phyloP scores from a whole-genome alignment of 2,888 invertebrate genomes.

The Lordiphosa andalusiaca region DNA sequence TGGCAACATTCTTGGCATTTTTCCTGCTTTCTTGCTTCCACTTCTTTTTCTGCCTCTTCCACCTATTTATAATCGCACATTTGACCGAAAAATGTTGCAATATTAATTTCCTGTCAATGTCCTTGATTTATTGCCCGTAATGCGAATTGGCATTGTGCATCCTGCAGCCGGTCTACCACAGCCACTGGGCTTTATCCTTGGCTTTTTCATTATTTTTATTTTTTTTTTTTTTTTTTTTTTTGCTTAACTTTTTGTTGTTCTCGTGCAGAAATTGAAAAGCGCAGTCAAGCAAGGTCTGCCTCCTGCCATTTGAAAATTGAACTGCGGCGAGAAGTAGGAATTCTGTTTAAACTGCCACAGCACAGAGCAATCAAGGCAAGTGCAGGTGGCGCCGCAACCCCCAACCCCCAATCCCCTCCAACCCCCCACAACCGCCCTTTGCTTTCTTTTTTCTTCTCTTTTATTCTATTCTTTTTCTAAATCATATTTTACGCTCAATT shows the following conservation, averaged over 20 bases:
- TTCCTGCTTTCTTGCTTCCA: too few relatives aligned
- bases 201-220: background rate
- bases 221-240: background rate
- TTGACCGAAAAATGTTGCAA: too few relatives aligned
- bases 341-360: slow-evolving; percentile 11
- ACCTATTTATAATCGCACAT: too few relatives aligned
- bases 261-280: slow-evolving; percentile 63
- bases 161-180: slow-evolving; percentile 10
- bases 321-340: slow-evolving; percentile 20
- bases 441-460: background rate
- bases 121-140: slow-evolving; percentile 1
- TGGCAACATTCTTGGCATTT: too few relatives aligned
- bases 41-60: background rate
- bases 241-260: slow-evolving; percentile 18
- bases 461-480: slow-evolving; percentile 42
- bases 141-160: slow-evolving; percentile 4
- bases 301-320: slow-evolving; percentile 52
- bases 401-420: background rate
- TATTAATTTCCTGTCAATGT: background rate
- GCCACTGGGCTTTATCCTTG: slow-evolving; percentile 1
- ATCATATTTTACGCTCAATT: slow-evolving; percentile 75
- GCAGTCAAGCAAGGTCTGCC: slow-evolving; percentile 57
- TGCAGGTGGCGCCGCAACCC: slow-evolving; percentile 41
- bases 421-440: background rate
- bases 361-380: slow-evolving; percentile 60